Evolutionary conservation across 2,113 vertebrate genomes (phyloP), one percentile per base, ranked within the genome.

Genomic region (Corvus hawaiiensis): DNA sequence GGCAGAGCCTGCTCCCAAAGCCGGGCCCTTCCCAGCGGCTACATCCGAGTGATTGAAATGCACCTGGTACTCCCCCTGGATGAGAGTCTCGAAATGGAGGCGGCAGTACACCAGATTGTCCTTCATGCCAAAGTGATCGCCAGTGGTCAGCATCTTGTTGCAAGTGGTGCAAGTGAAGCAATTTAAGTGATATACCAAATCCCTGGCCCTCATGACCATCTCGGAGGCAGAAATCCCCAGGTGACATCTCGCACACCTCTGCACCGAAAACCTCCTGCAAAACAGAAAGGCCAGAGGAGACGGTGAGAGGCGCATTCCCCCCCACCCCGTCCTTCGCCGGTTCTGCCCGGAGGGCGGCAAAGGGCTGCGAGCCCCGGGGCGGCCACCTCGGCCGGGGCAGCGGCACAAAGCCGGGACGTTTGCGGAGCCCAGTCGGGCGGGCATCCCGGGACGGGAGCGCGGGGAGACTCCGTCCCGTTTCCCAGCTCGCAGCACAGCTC

Each of bases 101-200:
- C 99, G 99, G 97, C 99, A 99, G 97, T 99, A 99, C 96, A 99
- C 99, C 97, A 99, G 98, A 97, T 98, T 99, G 98, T 99, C 99
- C 98, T 99, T 99, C 99, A 99, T 99, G 96, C 99, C 99, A 97
- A 99, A 99, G 98, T 99, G 99, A 97, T 99, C 99, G 73, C 99
- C 99, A 66, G 99, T 99, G 97, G 99, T 99, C 93, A 99, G 98
- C 99, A 99, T 99, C 98, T 99, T 99, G 99, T 99, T 99, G 98
- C 99, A 99, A 58, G 99, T 99, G 94, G 98, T 99, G 98, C 99
- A 99, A 62, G 99, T 99, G 98, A 99, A 99, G 97, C 99, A 99
- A 89, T 99, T 99, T 97, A 99, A 98, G 98, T 99, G 99, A 97
- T 99, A 99, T 87, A 99, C 99, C 97, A 99, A 98, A 97, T 99